Conservation (phyloP, 2,888 invertebrate species). For the Julus scandinavius region DNA sequence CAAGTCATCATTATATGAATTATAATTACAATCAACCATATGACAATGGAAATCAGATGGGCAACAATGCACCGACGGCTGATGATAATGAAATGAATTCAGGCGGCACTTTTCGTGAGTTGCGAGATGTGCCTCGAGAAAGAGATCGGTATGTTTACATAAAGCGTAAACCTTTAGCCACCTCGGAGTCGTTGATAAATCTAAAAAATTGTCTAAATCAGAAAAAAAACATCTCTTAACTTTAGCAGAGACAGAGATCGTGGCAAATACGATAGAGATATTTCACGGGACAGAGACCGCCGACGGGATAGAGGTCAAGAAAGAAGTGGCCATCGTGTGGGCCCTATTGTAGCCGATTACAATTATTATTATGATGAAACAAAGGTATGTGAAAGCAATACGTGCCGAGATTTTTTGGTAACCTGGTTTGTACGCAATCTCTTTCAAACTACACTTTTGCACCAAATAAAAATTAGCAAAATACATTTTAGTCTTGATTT, state of each 20-base stretch:
- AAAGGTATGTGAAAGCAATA: not conserved
- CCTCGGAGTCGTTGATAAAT: too few relatives aligned
- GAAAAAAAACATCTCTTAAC: not conserved
- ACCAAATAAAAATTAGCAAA: too few relatives aligned
- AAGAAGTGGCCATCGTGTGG: not conserved
- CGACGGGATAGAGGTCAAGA: constrained; percentile 37
- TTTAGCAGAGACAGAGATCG: constrained; percentile 16
- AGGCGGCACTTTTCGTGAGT: constrained; percentile 27
- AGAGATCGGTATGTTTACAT: not conserved
- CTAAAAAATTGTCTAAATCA: too few relatives aligned
- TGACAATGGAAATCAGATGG: constrained; percentile 13
- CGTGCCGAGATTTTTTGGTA: too few relatives aligned
- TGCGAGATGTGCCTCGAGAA: not conserved
- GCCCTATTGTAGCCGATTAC: constrained; percentile 11
- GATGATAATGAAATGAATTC: constrained; percentile 4
- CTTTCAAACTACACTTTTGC: too few relatives aligned
- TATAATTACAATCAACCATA: constrained; percentile 39
- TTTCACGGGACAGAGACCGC: constrained; percentile 13
- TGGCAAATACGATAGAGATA: constrained; percentile 24
- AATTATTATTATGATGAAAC: constrained; percentile 37
- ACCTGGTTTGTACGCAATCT: too few relatives aligned
- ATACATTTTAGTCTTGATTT: too few relatives aligned
- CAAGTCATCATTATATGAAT: constrained; percentile 12
- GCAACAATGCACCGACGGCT: not conserved
- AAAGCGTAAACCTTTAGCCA: too few relatives aligned